phyloP scores from a whole-genome alignment of 2,797 vertebrate species.

The Clarias fuscus region DNA sequence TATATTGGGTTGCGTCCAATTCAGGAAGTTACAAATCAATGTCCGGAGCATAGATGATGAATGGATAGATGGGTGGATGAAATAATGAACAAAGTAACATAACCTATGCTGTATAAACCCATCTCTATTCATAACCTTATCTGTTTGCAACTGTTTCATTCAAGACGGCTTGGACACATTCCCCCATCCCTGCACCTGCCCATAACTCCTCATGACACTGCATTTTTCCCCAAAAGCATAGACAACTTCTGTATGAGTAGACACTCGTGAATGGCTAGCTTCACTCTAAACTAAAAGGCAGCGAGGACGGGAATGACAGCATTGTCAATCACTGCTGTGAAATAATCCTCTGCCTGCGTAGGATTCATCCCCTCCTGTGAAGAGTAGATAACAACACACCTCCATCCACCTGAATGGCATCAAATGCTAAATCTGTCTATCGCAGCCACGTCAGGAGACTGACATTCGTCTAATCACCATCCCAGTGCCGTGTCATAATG shows the following conservation, averaged over 20 bases:
- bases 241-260: neutral
- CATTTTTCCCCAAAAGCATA: neutral
- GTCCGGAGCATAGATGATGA: neutral
- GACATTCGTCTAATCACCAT: slow-evolving; percentile 77
- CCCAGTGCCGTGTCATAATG: slow-evolving; percentile 50
- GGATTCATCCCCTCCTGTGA: slow-evolving; percentile 68
- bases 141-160: neutral
- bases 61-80: too few relatives aligned
- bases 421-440: slow-evolving; percentile 82
- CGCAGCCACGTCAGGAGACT: slow-evolving; percentile 82
- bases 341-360: slow-evolving; percentile 50
- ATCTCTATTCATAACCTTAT: neutral
- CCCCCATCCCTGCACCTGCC: neutral
- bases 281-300: neutral
- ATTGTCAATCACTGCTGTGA: slow-evolving; percentile 41
- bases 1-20: neutral
- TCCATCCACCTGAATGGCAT: slow-evolving; percentile 77
- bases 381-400: slow-evolving; percentile 81
- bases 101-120: neutral
- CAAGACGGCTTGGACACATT: neutral
- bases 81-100: neutral
- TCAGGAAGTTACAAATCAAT: neutral
- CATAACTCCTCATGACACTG: neutral
- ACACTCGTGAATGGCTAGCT: neutral
- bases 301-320: slow-evolving; percentile 62